phyloP scores from a whole-genome alignment of 2,113 vertebrate species.

The Myotis yumanensis region DNA sequence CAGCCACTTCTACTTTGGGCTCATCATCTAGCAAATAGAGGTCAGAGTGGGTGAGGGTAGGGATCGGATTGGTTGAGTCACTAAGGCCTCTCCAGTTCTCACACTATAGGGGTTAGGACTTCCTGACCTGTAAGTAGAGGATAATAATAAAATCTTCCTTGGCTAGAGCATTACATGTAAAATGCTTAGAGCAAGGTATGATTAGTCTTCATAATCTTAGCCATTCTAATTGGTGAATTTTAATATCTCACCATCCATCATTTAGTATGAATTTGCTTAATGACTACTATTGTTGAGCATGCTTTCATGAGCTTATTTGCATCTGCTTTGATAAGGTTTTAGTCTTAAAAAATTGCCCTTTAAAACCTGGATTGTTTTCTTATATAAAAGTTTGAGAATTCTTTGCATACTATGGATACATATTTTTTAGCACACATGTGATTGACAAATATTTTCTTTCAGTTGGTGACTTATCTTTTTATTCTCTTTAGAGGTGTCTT shows the following conservation, averaged over 20 bases:
- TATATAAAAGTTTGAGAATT: background rate
- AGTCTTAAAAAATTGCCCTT: background rate
- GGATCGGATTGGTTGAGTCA: background rate
- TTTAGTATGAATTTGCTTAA: background rate
- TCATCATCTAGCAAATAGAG: background rate
- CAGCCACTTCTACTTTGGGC: background rate
- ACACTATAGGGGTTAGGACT: background rate
- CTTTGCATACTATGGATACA: background rate
- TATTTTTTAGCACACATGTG: background rate
- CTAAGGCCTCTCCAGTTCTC: background rate
- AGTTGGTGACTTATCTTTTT: background rate
- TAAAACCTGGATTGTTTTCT: background rate
- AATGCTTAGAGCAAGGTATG: background rate
- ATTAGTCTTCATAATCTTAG: background rate
- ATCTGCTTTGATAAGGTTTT: background rate
- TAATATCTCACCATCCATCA: background rate
- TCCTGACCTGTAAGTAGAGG: background rate
- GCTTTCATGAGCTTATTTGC: background rate
- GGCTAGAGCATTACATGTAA: background rate
- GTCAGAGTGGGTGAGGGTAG: background rate
- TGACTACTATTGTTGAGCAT: background rate
- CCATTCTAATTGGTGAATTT: background rate
- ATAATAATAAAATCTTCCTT: background rate
- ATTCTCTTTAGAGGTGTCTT: constrained; percentile 18
- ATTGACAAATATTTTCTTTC: constrained; percentile 10